These are phyloP conservation scores for Streptopelia turtur DNA, from an alignment of 2,797 vertebrate species.

Conservation along the genomic window DNA sequence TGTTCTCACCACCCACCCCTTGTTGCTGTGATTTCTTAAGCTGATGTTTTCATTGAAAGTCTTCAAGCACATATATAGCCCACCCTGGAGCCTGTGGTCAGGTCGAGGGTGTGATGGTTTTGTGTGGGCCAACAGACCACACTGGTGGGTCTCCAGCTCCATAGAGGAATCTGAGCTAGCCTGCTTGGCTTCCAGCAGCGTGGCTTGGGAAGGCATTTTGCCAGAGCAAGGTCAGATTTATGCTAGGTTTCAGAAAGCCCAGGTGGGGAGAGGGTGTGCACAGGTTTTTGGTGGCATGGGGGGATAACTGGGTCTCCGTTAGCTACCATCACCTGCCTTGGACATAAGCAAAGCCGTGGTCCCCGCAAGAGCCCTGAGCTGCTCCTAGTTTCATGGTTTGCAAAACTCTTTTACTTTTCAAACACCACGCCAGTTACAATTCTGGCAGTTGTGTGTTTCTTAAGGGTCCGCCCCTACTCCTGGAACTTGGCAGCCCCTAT, in stretches of 20 bases:
- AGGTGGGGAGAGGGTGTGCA: background rate
- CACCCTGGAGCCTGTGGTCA: slow-evolving; percentile 13
- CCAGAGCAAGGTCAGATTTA: background rate
- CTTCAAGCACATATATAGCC: slow-evolving; percentile 1
- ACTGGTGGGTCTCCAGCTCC: background rate
- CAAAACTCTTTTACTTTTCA: background rate
- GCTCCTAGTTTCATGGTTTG: background rate
- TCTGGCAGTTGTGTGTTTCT: background rate
- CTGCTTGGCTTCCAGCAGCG: background rate
- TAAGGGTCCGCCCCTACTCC: background rate
- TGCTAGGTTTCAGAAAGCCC: background rate
- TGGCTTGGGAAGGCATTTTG: background rate
- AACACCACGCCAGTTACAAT: accelerated
- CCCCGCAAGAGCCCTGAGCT: background rate
- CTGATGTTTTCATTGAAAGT: slow-evolving; percentile 54
- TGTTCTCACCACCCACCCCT: slow-evolving; percentile 34
- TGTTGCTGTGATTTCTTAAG: slow-evolving; percentile 28
- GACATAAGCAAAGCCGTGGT: background rate
- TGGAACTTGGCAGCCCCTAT: background rate
- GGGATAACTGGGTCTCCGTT: background rate
- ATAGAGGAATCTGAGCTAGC: background rate
- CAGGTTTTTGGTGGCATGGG: accelerated
- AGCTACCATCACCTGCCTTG: background rate
- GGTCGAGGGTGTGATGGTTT: background rate
- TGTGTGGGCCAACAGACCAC: slow-evolving; percentile 43